A percentile compares a stretch with the other conserved stretches of the same genome.
Evolutionary conservation across 2,797 vertebrate species (phyloP).

Genomic region (Enteromius radiatus): DNA sequence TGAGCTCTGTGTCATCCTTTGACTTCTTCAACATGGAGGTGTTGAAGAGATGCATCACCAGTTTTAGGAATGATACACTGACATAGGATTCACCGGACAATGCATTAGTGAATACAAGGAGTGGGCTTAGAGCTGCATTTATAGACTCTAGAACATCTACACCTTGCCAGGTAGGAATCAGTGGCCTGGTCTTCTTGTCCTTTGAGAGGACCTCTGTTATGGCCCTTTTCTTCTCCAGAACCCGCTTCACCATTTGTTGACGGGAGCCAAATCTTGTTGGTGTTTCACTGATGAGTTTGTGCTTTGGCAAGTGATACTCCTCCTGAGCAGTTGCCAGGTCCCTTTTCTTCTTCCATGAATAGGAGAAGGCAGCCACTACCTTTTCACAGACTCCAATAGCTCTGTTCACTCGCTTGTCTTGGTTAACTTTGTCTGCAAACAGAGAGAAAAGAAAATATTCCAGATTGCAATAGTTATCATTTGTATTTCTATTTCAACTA

Average conservation of each 20-base stretch:
- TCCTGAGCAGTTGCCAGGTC: conserved; percentile 18
- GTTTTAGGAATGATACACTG: conserved; percentile 40
- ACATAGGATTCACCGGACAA: too few relatives aligned
- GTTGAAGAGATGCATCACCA: conserved; percentile 42
- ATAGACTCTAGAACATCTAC: conserved; percentile 26
- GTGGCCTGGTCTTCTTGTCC: conserved; percentile 23
- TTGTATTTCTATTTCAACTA: too few relatives aligned
- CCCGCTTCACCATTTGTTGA: conserved; percentile 24
- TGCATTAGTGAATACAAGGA: too few relatives aligned
- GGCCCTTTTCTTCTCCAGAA: conserved; percentile 8
- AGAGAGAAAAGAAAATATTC: not conserved
- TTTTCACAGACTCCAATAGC: too few relatives aligned
- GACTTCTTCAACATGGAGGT: conserved; percentile 31
- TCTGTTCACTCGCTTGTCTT: conserved; percentile 11
- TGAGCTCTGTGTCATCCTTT: conserved; percentile 39
- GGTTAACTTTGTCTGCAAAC: conserved; percentile 16
- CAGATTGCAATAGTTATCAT: not conserved
- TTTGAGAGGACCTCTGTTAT: conserved; percentile 32
- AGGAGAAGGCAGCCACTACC: too few relatives aligned
- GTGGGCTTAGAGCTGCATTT: conserved; percentile 38
- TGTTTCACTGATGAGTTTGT: conserved; percentile 21
- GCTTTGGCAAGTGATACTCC: conserved; percentile 30
- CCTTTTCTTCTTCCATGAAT: not conserved
- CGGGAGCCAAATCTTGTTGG: conserved; percentile 15
- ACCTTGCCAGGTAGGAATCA: conserved; percentile 36